Conservation (phyloP, 2,113 vertebrate genomes). For the Etheostoma spectabile region DNA sequence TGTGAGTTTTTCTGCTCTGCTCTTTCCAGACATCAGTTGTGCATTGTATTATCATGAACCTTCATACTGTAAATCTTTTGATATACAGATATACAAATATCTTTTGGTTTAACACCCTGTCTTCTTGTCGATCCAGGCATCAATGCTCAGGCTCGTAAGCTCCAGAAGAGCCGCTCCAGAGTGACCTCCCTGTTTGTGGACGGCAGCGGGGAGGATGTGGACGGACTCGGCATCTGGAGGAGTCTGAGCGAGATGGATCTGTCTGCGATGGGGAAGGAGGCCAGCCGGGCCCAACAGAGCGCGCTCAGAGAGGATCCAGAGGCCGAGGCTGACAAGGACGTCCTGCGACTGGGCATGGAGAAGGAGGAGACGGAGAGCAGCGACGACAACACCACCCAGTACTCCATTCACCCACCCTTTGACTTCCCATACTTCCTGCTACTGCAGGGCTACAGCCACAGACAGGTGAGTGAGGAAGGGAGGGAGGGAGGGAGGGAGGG, state of each 20-base stretch:
- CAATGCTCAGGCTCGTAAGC: constrained; percentile 82
- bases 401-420: constrained; percentile 83
- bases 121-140: constrained; percentile 67
- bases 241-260: constrained; percentile 86
- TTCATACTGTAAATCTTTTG: neutral
- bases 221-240: constrained; percentile 80
- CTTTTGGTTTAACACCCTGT: neutral
- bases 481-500: neutral
- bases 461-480: constrained; percentile 64
- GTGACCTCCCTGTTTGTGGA: constrained; percentile 84
- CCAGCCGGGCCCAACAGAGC: constrained; percentile 48
- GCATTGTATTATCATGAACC: neutral
- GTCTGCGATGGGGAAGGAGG: constrained; percentile 74
- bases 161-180: constrained; percentile 79
- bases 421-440: constrained; percentile 87
- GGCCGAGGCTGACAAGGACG: constrained; percentile 78
- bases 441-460: constrained; percentile 83
- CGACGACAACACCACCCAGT: constrained; percentile 84
- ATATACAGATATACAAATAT: too few species aligned
- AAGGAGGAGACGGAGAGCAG: constrained; percentile 87
- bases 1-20: neutral
- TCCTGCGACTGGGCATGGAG: constrained; percentile 75
- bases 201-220: constrained; percentile 65
- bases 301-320: constrained; percentile 69
- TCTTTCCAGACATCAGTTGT: neutral